These are phyloP conservation scores for Agonopterix alstromeriana DNA, from an alignment of 2,888 invertebrate species.

Conservation along the genomic window DNA sequence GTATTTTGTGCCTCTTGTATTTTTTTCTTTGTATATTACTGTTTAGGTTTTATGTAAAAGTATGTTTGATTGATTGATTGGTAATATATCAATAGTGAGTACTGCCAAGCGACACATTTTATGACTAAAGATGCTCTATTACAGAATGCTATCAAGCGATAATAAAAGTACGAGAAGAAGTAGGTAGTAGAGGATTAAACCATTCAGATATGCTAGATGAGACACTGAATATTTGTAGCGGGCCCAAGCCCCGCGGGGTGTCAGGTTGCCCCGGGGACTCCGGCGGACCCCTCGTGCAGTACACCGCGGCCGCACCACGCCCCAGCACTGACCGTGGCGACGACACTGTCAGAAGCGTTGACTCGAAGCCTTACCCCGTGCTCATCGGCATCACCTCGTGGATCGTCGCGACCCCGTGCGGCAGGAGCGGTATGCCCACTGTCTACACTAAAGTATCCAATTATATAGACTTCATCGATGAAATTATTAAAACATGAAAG, in stretches of 20 bases:
- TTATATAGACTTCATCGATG: constrained; percentile 63
- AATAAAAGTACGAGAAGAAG: constrained; percentile 36
- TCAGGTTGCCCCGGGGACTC: constrained; percentile 76
- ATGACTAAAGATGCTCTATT: no score
- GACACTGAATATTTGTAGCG: constrained; percentile 71
- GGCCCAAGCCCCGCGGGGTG: constrained; percentile 60
- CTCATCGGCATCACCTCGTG: constrained; percentile 74
- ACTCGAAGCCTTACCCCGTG: constrained; percentile 23
- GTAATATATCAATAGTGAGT: no score
- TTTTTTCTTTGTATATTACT: no score
- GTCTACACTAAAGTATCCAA: constrained; percentile 70
- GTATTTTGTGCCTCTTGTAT: no score
- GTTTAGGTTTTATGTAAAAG: no score
- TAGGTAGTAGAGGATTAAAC: constrained; percentile 36
- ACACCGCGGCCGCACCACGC: constrained; percentile 2
- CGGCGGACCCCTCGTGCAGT: constrained; percentile 69
- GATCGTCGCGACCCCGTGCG: constrained; percentile 69
- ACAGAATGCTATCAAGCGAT: constrained; percentile 60
- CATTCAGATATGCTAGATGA: constrained; percentile 26
- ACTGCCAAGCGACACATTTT: no score
- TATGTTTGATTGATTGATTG: no score
- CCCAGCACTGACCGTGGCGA: constrained; percentile 9
- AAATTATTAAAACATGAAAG: constrained; percentile 24
- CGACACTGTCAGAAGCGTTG: constrained; percentile 5
- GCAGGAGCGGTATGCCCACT: constrained; percentile 65